Conservation (phyloP, 2,888 invertebrate genomes). For the Yponomeuta evonymella region DNA sequence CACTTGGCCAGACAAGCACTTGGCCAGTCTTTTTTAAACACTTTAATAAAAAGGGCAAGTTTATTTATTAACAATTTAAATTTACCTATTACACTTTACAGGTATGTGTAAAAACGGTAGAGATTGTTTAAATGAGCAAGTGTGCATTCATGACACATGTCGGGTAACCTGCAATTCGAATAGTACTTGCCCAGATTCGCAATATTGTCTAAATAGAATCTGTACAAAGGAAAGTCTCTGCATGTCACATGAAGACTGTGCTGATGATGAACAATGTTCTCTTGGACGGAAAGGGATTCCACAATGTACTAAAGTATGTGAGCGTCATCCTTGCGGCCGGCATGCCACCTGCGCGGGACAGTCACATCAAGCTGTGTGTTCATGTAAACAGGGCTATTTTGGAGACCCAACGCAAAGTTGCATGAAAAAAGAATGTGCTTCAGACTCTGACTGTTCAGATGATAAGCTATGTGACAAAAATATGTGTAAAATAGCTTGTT, state of each 20-base stretch:
- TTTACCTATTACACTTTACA: slow-evolving; percentile 32
- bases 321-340: slow-evolving; percentile 84
- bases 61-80: neutral
- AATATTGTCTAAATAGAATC: slow-evolving; percentile 88
- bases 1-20: too few species aligned
- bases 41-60: too few species aligned
- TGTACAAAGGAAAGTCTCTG: slow-evolving; percentile 90
- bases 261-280: slow-evolving; percentile 82
- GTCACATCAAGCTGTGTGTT: slow-evolving; percentile 84
- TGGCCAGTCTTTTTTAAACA: too few species aligned
- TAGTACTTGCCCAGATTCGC: slow-evolving; percentile 88
- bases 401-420: slow-evolving; percentile 90
- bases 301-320: slow-evolving; percentile 86
- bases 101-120: slow-evolving; percentile 87
- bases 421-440: slow-evolving; percentile 85
- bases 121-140: slow-evolving; percentile 90
- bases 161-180: slow-evolving; percentile 88
- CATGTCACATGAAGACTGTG: slow-evolving; percentile 82
- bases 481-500: slow-evolving; percentile 91
- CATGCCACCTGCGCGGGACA: slow-evolving; percentile 87
- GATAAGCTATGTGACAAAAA: slow-evolving; percentile 89
- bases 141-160: slow-evolving; percentile 91
- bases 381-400: slow-evolving; percentile 86
- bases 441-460: slow-evolving; percentile 83
- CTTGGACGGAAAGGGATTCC: slow-evolving; percentile 81